A percentile compares a stretch with the other conserved stretches of the same genome.
Evolutionary conservation across 1,140 invertebrate genomes (phyloP).

Genomic region (Drosophila aff.): DNA sequence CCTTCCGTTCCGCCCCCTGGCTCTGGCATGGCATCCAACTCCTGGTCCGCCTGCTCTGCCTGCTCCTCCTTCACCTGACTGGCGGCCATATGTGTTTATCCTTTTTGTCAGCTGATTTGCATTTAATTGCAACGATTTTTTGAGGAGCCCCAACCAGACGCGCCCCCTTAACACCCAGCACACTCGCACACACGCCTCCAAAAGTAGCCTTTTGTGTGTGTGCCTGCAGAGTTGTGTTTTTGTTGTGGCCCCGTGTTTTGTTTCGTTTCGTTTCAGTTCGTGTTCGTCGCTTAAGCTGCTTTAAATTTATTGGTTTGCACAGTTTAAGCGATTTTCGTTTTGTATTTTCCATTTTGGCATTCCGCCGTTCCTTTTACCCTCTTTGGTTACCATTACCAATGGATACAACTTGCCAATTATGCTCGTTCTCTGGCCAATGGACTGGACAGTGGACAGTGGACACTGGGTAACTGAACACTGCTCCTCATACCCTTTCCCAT

Average conservation of each 20-base stretch:
- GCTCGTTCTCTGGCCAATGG: constrained; percentile 72
- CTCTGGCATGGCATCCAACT: neutral
- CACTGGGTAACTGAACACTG: neutral
- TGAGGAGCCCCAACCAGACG: constrained; percentile 23
- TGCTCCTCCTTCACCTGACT: constrained; percentile 2
- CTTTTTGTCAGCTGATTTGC: constrained; percentile 71
- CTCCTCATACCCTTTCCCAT: neutral
- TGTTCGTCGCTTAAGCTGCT: constrained; percentile 72
- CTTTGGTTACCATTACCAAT: constrained; percentile 47
- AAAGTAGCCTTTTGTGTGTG: constrained; percentile 41
- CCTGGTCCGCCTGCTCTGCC: neutral
- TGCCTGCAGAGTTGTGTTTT: constrained; percentile 17
- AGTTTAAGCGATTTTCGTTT: constrained; percentile 79
- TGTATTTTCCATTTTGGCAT: constrained; percentile 58
- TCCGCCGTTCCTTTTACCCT: neutral
- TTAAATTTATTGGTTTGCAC: constrained; percentile 81
- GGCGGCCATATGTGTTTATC: constrained; percentile 17
- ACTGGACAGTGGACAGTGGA: constrained; percentile 41
- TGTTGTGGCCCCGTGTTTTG: constrained; percentile 26
- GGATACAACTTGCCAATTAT: constrained; percentile 82
- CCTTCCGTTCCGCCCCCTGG: constrained; percentile 2
- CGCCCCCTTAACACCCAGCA: constrained; percentile 4
- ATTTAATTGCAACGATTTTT: constrained; percentile 79
- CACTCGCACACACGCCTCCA: constrained; percentile 2
- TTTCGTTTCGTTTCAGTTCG: constrained; percentile 33